Evolutionary conservation across 35 echinoderm and acorn worm genomes (phyloP).

Genomic region (Ophioderma brevispina): DNA sequence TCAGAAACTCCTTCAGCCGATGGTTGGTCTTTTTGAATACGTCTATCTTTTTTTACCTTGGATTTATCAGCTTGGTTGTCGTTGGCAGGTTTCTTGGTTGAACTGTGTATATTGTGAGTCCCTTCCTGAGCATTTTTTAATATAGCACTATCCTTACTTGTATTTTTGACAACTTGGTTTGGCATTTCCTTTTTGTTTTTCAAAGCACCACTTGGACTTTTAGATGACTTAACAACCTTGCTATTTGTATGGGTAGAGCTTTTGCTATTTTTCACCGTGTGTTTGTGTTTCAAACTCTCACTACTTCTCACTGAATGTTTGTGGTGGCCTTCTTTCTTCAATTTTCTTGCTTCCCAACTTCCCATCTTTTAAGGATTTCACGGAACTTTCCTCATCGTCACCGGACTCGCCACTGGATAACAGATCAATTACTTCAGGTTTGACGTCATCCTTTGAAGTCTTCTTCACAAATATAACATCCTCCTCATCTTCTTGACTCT

Average conservation of each 20-base stretch:
- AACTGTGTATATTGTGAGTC: background rate
- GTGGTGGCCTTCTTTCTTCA: too few species aligned
- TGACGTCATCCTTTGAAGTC: background rate
- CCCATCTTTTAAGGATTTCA: background rate
- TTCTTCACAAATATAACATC: background rate
- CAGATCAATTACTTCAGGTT: constrained; percentile 9
- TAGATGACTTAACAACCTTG: too few species aligned
- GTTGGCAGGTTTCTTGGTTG: background rate
- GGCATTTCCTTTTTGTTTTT: too few species aligned
- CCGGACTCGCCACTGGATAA: background rate
- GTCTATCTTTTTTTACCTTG: background rate
- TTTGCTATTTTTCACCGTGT: too few species aligned
- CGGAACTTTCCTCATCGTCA: background rate
- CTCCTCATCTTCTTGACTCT: background rate
- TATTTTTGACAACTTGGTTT: background rate
- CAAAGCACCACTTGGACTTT: too few species aligned
- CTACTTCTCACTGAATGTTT: too few species aligned
- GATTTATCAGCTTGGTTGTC: background rate
- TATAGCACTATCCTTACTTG: background rate
- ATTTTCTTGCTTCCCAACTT: background rate
- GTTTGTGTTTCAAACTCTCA: too few species aligned
- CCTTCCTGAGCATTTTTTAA: background rate
- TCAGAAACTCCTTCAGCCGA: background rate
- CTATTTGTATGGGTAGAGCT: too few species aligned
- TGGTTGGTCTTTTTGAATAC: background rate